Evolutionary conservation across 2,797 vertebrate genomes (phyloP).

Genomic region (Artibeus lituratus): DNA sequence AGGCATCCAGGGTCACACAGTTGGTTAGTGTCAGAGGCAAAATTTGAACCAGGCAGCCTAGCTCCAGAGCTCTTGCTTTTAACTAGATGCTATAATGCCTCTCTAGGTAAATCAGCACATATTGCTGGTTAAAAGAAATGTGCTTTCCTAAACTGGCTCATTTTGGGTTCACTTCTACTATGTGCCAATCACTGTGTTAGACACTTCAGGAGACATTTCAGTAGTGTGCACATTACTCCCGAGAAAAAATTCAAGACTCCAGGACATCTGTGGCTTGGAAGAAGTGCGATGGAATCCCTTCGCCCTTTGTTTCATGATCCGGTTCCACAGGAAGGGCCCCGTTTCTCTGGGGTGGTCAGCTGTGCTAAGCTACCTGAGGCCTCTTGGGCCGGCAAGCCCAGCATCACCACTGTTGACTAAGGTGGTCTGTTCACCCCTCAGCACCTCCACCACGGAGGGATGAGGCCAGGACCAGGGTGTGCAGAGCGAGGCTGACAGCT

Average conservation of each 20-base stretch:
- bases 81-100: background rate
- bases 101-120: background rate
- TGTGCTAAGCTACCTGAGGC: background rate
- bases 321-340: background rate
- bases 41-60: background rate
- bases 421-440: background rate
- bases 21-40: background rate
- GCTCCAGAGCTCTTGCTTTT: background rate
- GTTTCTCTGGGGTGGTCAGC: background rate
- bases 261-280: background rate
- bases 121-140: background rate
- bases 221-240: background rate
- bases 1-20: background rate
- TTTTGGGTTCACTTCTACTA: background rate
- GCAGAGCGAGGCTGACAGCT: slow-evolving; percentile 16
- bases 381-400: background rate
- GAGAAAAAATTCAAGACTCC: background rate
- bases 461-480: background rate
- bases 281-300: background rate
- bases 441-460: background rate
- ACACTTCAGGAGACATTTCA: background rate
- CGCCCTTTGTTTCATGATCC: background rate
- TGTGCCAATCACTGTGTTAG: background rate
- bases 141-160: background rate
- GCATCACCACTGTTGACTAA: background rate